Conservation (phyloP, 2,113 vertebrate species). For the Falco punctatus region DNA sequence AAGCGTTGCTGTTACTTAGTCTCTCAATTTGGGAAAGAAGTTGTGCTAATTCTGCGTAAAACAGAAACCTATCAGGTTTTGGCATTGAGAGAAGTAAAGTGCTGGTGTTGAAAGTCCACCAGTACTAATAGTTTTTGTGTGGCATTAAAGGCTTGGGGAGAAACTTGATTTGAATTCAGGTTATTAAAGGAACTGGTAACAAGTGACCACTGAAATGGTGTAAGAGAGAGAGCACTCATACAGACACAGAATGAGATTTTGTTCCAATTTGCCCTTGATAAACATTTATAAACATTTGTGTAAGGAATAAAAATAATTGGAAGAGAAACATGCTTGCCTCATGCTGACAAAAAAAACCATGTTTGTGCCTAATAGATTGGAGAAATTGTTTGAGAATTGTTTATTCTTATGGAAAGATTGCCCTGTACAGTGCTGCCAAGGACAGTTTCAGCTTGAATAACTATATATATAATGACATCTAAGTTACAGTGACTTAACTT, state of each 20-base stretch:
- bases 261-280: slow-evolving; percentile 22
- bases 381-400: slow-evolving; percentile 42
- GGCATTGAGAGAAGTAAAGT: slow-evolving; percentile 26
- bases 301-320: slow-evolving; percentile 33
- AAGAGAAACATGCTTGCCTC: slow-evolving; percentile 24
- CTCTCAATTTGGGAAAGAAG: slow-evolving; percentile 1
- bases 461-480: neutral
- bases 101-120: slow-evolving; percentile 35
- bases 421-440: slow-evolving; percentile 43
- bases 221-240: neutral
- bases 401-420: slow-evolving; percentile 69
- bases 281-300: slow-evolving; percentile 32
- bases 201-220: neutral
- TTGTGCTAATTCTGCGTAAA: slow-evolving; percentile 19
- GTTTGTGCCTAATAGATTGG: slow-evolving; percentile 32
- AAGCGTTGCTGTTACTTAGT: neutral
- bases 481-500: slow-evolving; percentile 24
- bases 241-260: neutral
- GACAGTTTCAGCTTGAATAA: slow-evolving; percentile 64
- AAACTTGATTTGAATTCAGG: neutral
- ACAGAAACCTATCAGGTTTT: slow-evolving; percentile 29
- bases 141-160: neutral
- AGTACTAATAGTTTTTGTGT: slow-evolving; percentile 41
- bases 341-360: slow-evolving; percentile 32
- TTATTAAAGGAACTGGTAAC: neutral